Evolutionary conservation across 2,888 invertebrate species (phyloP).

Genomic region (Dyspetes luteomarginatus): DNA sequence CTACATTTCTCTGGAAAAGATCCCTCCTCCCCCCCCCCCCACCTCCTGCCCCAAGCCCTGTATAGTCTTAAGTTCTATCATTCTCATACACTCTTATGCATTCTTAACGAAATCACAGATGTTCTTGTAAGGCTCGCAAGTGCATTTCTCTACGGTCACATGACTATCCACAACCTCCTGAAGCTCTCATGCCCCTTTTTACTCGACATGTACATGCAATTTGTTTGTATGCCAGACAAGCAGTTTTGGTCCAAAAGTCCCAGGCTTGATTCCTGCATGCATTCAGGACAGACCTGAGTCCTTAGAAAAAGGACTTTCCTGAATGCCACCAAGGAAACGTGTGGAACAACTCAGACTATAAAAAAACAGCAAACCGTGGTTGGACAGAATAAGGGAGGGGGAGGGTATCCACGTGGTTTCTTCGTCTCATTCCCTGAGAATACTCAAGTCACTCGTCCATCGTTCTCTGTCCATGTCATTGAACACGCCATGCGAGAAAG

Average conservation of each 20-base stretch:
- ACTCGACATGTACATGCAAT: conserved; percentile 9
- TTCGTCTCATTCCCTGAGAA: not conserved
- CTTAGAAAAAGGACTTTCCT: conserved; percentile 24
- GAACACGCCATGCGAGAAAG: not conserved
- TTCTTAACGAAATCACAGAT: conserved; percentile 53
- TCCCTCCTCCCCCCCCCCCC: too few relatives aligned
- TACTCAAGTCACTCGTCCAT: not conserved
- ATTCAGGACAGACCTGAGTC: too few relatives aligned
- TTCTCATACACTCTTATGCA: conserved; percentile 51
- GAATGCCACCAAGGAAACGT: conserved; percentile 28
- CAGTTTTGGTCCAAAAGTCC: not conserved
- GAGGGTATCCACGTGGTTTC: conserved; percentile 38
- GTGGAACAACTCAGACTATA: conserved; percentile 5
- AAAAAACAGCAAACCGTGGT: conserved; percentile 9
- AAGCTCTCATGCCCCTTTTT: conserved; percentile 29
- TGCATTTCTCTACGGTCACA: conserved; percentile 47
- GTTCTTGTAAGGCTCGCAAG: conserved; percentile 51
- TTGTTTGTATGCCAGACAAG: not conserved
- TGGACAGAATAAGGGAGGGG: not conserved
- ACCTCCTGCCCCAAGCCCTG: too few relatives aligned
- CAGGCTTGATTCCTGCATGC: not conserved
- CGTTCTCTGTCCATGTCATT: not conserved
- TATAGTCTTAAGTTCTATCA: conserved; percentile 42
- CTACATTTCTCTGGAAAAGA: conserved; percentile 53
- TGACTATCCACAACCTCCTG: conserved; percentile 15